Conservation (phyloP, 2,113 vertebrate species). For the Chloropsis cyanopogon region DNA sequence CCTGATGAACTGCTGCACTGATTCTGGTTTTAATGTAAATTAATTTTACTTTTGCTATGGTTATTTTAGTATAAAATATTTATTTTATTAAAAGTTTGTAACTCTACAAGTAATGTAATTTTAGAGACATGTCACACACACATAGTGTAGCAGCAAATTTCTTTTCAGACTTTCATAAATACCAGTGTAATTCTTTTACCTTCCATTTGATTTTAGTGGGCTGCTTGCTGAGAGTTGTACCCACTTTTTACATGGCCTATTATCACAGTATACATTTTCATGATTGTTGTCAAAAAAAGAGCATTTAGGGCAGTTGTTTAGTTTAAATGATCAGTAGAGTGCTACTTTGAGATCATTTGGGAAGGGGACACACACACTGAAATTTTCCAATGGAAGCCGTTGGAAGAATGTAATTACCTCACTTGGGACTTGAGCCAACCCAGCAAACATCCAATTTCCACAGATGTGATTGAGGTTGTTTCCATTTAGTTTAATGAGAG, state of each 20-base stretch:
- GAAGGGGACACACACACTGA: neutral
- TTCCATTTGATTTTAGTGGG: neutral
- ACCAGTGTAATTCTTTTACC: neutral
- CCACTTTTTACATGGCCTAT: neutral
- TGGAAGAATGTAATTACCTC: conserved; percentile 56
- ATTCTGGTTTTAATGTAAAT: neutral
- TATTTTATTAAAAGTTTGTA: neutral
- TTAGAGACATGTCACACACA: neutral
- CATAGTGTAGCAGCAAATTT: neutral
- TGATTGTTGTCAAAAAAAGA: neutral
- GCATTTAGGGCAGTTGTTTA: conserved; percentile 21
- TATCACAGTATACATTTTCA: neutral
- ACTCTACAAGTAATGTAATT: neutral
- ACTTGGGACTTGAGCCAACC: conserved; percentile 51
- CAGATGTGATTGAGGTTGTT: conserved; percentile 52
- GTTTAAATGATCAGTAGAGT: conserved; percentile 37
- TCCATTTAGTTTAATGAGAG: conserved; percentile 65
- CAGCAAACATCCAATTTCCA: conserved; percentile 52
- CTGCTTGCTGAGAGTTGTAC: neutral
- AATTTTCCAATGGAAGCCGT: conserved; percentile 6
- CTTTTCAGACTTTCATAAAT: neutral
- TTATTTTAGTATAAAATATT: neutral
- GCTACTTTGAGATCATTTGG: conserved; percentile 26
- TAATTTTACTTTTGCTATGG: neutral
- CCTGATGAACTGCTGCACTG: neutral